These are phyloP conservation scores for Anagrus nilaparvatae DNA, from an alignment of 1,140 invertebrate genomes.

Conservation along the genomic window DNA sequence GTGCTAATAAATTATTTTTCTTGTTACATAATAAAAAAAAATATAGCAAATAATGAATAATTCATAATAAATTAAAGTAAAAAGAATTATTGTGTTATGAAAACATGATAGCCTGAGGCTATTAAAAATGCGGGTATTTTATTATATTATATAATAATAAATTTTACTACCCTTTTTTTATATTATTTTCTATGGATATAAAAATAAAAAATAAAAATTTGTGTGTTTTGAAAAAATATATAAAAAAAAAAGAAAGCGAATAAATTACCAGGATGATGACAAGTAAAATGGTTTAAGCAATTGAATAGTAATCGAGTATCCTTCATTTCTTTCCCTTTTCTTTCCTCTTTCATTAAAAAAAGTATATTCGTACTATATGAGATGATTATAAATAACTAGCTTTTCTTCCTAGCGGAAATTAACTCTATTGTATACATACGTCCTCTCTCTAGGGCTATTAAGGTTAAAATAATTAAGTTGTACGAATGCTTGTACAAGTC, in stretches of 20 bases:
- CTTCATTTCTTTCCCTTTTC: conserved; percentile 4
- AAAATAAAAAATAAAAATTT: too few species aligned
- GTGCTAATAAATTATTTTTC: too few species aligned
- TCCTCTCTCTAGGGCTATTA: conserved; percentile 17
- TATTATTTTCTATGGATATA: too few species aligned
- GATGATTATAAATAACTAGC: conserved; percentile 26
- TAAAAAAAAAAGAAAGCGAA: conserved; percentile 4
- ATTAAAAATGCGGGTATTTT: conserved; percentile 1
- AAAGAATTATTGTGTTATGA: conserved; percentile 13
- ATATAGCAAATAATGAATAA: conserved; percentile 5
- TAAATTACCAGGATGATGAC: conserved; percentile 8
- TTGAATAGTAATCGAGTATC: conserved; percentile 27
- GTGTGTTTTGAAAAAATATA: too few species aligned
- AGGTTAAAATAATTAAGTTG: conserved; percentile 19
- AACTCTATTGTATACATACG: conserved; percentile 21
- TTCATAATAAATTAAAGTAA: conserved; percentile 7
- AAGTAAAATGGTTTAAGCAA: conserved; percentile 22
- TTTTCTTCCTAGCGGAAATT: conserved; percentile 29
- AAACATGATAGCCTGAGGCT: neutral
- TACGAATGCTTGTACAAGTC: neutral
- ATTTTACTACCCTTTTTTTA: too few species aligned
- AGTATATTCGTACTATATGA: too few species aligned
- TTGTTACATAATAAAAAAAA: too few species aligned
- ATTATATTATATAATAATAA: too few species aligned
- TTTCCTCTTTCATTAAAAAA: conserved; percentile 3